Base-by-base conservation (phyloP, 2,113 vertebrate genomes). In the Corythaixoides concolor region DNA sequence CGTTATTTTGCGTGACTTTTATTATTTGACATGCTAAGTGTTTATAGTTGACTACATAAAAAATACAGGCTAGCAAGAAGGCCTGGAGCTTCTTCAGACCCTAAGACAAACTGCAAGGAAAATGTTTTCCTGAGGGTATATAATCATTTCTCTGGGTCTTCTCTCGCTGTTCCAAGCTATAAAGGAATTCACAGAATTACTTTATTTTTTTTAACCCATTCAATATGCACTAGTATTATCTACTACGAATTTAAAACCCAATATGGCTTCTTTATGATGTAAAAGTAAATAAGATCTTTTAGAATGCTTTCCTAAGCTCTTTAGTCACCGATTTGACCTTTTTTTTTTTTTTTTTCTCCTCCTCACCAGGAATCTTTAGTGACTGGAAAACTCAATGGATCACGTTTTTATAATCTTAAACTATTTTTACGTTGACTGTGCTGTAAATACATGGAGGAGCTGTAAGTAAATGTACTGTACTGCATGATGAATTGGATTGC, bases 401-500 rank as follows among this genome's bases (percentile, higher is more conserved):
- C 95, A 92, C 95, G 94, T 95, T 97, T 97, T 96, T 97, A 96
- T 96, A 94, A 96, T 93, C 96, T 82, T 82, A 85, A 96, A 96
- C 96, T 91, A 95, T 97, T 98, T 97, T 93, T 98, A 97, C 97
- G 33, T 95, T 97, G 97, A 96, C 95, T 93, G 92, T 96, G 97
- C 98, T 98, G 96, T 98, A 98, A 98, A 98, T 98, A 96, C 97
- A 95, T 97, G 97, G 98, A 98, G 95, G 97, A 98, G 97, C 97
- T 98, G 98, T 98, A 97, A 99, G 98, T 98, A 98, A 98, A 97
- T 96, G 97, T 98, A 98, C 93, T 22, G 87, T 97, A 97, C 98
- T 97, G 89, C 98, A 96, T 98, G 98, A 99, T 99, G 99, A 99
- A 98, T 98, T 98, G 97, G 97, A 98, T 98, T 98, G 96, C 97